phyloP scores from a whole-genome alignment of 2,113 vertebrate genomes.

The Microcebus murinus region DNA sequence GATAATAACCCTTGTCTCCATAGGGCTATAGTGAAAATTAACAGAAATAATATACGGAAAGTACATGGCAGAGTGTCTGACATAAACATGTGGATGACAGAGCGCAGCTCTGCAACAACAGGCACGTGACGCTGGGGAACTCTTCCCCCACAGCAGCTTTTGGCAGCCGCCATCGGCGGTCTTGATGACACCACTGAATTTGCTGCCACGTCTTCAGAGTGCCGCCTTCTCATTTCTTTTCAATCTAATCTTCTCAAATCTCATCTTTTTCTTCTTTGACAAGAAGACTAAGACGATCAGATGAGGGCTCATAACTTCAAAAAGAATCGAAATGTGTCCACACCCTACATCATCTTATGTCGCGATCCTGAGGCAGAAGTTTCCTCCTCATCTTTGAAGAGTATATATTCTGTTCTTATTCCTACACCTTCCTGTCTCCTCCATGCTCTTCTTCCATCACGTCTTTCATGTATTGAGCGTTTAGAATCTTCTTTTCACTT shows the following conservation, averaged over 20 bases:
- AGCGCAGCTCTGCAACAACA: not conserved
- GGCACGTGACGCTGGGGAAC: accelerated
- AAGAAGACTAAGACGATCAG: not conserved
- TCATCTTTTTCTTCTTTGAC: not conserved
- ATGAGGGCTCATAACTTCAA: not conserved
- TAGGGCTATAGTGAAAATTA: not conserved
- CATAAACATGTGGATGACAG: not conserved
- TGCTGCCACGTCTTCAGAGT: not conserved
- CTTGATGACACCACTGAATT: not conserved
- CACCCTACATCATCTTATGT: not conserved
- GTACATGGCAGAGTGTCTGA: not conserved
- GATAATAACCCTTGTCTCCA: not conserved
- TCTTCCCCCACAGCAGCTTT: not conserved
- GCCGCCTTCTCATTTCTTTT: not conserved
- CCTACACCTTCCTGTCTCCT: not conserved
- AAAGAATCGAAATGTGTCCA: not conserved
- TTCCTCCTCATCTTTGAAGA: not conserved
- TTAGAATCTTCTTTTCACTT: not conserved
- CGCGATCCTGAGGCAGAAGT: not conserved
- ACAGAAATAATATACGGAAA: not conserved
- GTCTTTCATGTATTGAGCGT: not conserved
- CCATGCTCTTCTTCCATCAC: not conserved
- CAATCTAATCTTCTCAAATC: not conserved
- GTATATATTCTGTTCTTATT: not conserved
- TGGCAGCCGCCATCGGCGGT: accelerated